Conservation (phyloP, 2,888 invertebrate species). For the Andrena marginata region DNA sequence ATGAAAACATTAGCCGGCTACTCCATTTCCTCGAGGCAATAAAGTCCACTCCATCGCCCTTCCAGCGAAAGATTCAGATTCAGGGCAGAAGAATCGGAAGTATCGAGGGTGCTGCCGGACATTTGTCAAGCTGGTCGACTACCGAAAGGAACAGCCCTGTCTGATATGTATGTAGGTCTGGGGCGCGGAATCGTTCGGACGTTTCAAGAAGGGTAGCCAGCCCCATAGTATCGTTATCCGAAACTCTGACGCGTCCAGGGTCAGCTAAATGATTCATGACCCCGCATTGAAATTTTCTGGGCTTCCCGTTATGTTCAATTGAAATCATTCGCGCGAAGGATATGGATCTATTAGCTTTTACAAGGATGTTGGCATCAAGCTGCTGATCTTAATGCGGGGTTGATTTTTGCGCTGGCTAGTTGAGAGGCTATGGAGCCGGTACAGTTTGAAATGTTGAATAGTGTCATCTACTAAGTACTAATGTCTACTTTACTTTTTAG, state of each 20-base stretch:
- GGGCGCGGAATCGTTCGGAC: slow-evolving; percentile 73
- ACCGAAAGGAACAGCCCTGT: slow-evolving; percentile 62
- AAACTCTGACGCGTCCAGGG: slow-evolving; percentile 68
- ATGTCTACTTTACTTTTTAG: too few species aligned
- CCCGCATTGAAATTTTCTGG: slow-evolving; percentile 17
- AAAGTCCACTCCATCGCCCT: slow-evolving; percentile 22
- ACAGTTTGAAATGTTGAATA: too few species aligned
- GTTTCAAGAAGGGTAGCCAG: slow-evolving; percentile 75
- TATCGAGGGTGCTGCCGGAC: slow-evolving; percentile 72
- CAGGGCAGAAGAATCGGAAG: slow-evolving; percentile 56
- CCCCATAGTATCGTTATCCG: slow-evolving; percentile 72
- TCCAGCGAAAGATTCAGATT: slow-evolving; percentile 64
- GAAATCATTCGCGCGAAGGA: slow-evolving; percentile 31
- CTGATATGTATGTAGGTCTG: slow-evolving; percentile 75
- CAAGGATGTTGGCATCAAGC: background rate
- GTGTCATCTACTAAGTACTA: too few species aligned
- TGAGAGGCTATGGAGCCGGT: too few species aligned
- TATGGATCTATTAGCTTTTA: slow-evolving; percentile 26
- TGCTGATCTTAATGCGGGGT: too few species aligned
- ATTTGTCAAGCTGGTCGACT: slow-evolving; percentile 74
- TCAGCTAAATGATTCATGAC: slow-evolving; percentile 73
- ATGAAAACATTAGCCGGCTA: slow-evolving; percentile 32
- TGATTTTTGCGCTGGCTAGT: too few species aligned
- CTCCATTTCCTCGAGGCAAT: slow-evolving; percentile 8
- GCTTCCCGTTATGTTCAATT: slow-evolving; percentile 39